A percentile compares a stretch with the other conserved stretches of the same genome.
These are phyloP conservation scores for Siniperca scherzeri DNA, from an alignment of 2,797 vertebrate species.

Conservation along the genomic window DNA sequence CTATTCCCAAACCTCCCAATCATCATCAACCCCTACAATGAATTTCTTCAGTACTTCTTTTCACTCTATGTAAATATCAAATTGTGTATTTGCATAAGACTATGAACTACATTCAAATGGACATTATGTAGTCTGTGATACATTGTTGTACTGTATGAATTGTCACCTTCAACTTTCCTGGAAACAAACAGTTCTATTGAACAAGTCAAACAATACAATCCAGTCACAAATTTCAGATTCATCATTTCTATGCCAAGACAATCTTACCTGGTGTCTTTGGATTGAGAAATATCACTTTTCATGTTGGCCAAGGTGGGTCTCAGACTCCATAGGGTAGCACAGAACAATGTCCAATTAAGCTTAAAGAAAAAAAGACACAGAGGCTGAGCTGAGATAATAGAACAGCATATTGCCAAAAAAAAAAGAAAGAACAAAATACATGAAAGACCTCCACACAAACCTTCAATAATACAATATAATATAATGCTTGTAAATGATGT, in stretches of 20 bases:
- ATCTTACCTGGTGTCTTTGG: constrained; percentile 77
- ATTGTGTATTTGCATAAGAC: background rate
- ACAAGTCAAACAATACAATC: background rate
- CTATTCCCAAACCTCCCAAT: too few relatives aligned
- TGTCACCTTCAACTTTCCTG: background rate
- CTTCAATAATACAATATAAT: background rate
- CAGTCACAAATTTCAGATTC: background rate
- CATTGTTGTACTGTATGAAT: background rate
- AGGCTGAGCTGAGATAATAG: background rate
- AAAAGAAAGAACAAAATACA: background rate
- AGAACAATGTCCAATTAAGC: constrained; percentile 73
- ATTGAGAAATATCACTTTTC: constrained; percentile 82
- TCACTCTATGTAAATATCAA: background rate
- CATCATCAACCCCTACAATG: too few relatives aligned
- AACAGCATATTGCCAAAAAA: background rate
- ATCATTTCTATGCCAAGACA: background rate
- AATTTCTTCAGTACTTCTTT: too few relatives aligned
- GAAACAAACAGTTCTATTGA: background rate
- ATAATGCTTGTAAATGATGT: background rate
- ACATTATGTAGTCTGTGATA: background rate
- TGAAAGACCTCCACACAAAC: background rate
- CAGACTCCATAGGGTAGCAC: constrained; percentile 81
- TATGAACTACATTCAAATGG: background rate
- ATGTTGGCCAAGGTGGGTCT: constrained; percentile 81
- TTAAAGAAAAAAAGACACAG: constrained; percentile 13